Base-by-base conservation (phyloP, 2,113 vertebrate species). In the Limnothrissa miodon region DNA sequence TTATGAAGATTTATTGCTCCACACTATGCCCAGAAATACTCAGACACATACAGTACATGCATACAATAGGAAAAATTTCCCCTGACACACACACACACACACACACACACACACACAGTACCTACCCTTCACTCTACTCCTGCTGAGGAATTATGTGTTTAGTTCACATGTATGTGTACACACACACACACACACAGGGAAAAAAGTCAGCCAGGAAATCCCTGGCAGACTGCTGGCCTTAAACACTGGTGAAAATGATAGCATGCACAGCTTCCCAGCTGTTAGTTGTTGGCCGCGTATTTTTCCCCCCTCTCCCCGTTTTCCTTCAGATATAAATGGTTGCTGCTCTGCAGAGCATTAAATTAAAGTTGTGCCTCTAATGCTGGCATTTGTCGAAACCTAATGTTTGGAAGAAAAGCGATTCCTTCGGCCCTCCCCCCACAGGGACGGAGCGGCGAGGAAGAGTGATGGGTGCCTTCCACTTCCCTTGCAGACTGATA, bases 101-200 rank as follows among this genome's bases (percentile, higher is more conserved):
- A 48, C 46, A 48, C 46, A 48, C 46, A 48, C 46, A 10, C 46
- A 74, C 66, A 74, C 66, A 74, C 66, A 74, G 13, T 23, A 70
- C 62, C 29, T 13, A n/a, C n/a, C 33, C 59, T 36, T 36, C 33
- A 36, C 62, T 15, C 33, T 11, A 10, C 29, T 13, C 33, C 62
- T 36, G 11, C 62, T 70, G 62, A 70, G 25, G 29, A 70, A 70
- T 70, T 70, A 33, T 70, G 33, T 70, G 10, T 66, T 7, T 66
- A n/a, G n/a, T 25, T 29, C n/a, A 66, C 59, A 66, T 66, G 23
- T 9, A 25, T 66, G 59, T 66, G 59, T 66, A 10, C 9, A 66
- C 59, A 84, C 25, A 44, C 88, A 86, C 79, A 87, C 89, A 91
- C 86, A 90, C 87, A 85, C 79, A 88, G 83, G 29, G 66, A 11